Evolutionary conservation across 2,113 vertebrate species (phyloP).

Genomic region (Calyptomena viridis): DNA sequence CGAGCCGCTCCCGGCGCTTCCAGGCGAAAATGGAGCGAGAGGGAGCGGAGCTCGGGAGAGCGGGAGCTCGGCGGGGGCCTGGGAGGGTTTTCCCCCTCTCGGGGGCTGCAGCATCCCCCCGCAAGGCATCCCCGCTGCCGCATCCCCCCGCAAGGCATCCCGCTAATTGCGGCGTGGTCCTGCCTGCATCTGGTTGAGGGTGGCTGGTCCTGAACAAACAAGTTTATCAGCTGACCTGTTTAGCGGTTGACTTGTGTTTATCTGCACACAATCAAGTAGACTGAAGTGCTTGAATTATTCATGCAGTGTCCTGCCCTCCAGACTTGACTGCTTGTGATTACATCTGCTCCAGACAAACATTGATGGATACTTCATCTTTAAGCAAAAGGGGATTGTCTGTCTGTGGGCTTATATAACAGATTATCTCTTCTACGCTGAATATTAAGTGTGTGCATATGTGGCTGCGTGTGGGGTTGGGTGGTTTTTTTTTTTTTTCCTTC

Average conservation of each 20-base stretch:
- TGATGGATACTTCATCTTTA: constrained; percentile 76
- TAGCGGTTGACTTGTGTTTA: constrained; percentile 86
- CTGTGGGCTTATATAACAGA: constrained; percentile 73
- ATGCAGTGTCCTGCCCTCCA: constrained; percentile 86
- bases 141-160: constrained; percentile 31
- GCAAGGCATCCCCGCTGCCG: background rate
- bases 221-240: constrained; percentile 89
- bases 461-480: background rate
- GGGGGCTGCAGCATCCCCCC: background rate
- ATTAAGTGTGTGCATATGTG: constrained; percentile 53
- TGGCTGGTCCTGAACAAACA: constrained; percentile 82
- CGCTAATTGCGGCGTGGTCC: constrained; percentile 66
- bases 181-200: constrained; percentile 61
- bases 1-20: background rate
- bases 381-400: constrained; percentile 61
- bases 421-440: constrained; percentile 52
- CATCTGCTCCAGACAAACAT: constrained; percentile 85
- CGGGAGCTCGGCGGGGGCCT: background rate
- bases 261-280: constrained; percentile 86
- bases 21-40: background rate
- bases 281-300: constrained; percentile 87
- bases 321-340: constrained; percentile 88
- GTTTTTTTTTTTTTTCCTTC: background rate
- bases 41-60: background rate
- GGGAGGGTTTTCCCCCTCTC: background rate